Base-by-base conservation (phyloP, 1,140 invertebrate species). In the Octopus sinensis region DNA sequence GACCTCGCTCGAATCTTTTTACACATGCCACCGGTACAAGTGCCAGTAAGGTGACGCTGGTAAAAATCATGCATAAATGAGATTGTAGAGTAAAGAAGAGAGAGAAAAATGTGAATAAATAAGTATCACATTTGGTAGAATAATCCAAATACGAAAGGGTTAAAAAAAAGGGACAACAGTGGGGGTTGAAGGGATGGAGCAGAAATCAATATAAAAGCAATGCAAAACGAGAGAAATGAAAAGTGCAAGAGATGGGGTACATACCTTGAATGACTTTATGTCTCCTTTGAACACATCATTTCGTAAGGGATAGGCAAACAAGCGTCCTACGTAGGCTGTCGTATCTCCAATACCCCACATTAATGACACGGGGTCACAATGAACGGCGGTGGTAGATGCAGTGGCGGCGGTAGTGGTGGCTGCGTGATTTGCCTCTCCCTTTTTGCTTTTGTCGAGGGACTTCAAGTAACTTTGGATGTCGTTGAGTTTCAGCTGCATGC, bases 321-420 rank as follows among this genome's bases (percentile, higher is more conserved):
- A 75, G 53, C 84, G 83, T 17, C 87, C 87, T 6, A 87, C 85
- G 62, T 81, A 68, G 30, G 87, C 86, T 51, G 87, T 84, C 10
- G 84, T 85, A 82, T 88, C 87, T 0, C 86, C 85, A 54, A 88
- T 85, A 43, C 86, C 87, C 87, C 87, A 88, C 73, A 84, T 84
- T 51, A 86, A 76, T 4, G 80, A 77, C 80, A n/a, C 13, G 68
- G 68, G 30, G 30, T 43, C 30, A 2, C 30, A 1, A 43, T 43
- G 30, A 43, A 43, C 2, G 30, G 30, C 30, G 30, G 30, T 43
- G n/a, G n/a, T n/a, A n/a, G n/a, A n/a, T n/a, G n/a, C n/a, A n/a
- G n/a, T n/a, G 30, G 30, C 2, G 30, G 30, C 2, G 30, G 30
- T 43, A 2, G 30, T 43, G 30, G 30, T 43, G 30, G 30, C 2